Base-by-base conservation (phyloP, 2,797 vertebrate genomes). In the Glyptemys insculpta region DNA sequence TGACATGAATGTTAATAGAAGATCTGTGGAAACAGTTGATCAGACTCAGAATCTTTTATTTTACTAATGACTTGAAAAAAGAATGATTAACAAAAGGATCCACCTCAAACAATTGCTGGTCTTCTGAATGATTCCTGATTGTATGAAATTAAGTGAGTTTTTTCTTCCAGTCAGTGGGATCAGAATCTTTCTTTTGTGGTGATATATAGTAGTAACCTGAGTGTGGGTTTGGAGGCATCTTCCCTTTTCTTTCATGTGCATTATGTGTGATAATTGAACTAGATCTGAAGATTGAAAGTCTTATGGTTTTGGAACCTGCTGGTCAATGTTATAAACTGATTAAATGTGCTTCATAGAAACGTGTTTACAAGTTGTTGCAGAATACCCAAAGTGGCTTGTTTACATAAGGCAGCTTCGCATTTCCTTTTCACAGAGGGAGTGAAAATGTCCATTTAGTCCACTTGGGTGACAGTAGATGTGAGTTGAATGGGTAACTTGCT, bases 121-220 rank as follows among this genome's bases (percentile, higher is more conserved):
- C 2, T 86, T 3, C 41, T 44, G 41, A 76, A 16, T 76, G 23
- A 10, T 31, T 0, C 9, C 9, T 76, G 47, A 81, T 34, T 65
- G 62, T 65, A n/a, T 65, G 62, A 81, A 65, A 81, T 0, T 8
- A 86, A 72, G 21, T 56, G 41, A 81, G 59, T 16, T 90, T n/a
- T 62, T 29, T 15, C 41, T 56, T 83, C 49, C 83, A 85, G 12
- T 23, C 92, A 6, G 1, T 3, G 4, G 5, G 9, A 27, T 19
- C 1, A 0, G 0, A 1, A 0, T n/a, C 34, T 62, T 0, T 79
- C 37, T 56, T 91, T 92, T n/a, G 5, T 76, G 25, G 8, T 81
- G 52, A 31, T 90, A n/a, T 1, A 1, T 0, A 37, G 9, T 53
- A 5, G 25, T 57, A 57, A 57, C 25, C 56, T 27, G 56, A 57